Conservation (phyloP, 2,888 invertebrate genomes). For the Adineta ricciae region DNA sequence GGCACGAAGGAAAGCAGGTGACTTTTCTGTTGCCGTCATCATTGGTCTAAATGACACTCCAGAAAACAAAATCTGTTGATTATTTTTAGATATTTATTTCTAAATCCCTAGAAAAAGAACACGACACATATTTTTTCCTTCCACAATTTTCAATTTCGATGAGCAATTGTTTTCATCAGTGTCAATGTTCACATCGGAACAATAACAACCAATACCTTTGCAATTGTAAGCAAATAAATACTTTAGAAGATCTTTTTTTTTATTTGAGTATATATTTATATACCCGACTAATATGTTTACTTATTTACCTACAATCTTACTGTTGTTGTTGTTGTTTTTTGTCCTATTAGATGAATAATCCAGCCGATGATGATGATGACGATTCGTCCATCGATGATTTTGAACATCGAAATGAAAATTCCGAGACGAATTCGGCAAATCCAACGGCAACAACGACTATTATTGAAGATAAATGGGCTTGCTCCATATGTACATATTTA, state of each 20-base stretch:
- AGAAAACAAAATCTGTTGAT: not conserved
- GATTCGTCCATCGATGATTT: conserved; percentile 5
- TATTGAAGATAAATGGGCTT: conserved; percentile 65
- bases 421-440: not conserved
- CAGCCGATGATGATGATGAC: conserved; percentile 21
- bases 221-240: not conserved
- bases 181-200: not conserved
- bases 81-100: not conserved
- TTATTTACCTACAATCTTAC: too few species aligned
- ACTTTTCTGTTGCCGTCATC: not conserved
- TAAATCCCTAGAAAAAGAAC: not conserved
- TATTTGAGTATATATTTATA: not conserved
- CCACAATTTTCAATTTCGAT: not conserved
- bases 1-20: not conserved
- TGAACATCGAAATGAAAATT: not conserved
- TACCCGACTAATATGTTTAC: too few species aligned
- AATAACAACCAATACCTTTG: not conserved
- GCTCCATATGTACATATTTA: conserved; percentile 86
- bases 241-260: not conserved
- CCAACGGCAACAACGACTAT: not conserved
- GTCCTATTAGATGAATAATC: conserved; percentile 10
- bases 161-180: not conserved
- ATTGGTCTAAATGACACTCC: not conserved
- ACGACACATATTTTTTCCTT: not conserved
- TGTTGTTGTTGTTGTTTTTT: too few species aligned